These are phyloP conservation scores for Perizoma flavofasciatum DNA, from an alignment of 2,888 invertebrate species.

Conservation along the genomic window DNA sequence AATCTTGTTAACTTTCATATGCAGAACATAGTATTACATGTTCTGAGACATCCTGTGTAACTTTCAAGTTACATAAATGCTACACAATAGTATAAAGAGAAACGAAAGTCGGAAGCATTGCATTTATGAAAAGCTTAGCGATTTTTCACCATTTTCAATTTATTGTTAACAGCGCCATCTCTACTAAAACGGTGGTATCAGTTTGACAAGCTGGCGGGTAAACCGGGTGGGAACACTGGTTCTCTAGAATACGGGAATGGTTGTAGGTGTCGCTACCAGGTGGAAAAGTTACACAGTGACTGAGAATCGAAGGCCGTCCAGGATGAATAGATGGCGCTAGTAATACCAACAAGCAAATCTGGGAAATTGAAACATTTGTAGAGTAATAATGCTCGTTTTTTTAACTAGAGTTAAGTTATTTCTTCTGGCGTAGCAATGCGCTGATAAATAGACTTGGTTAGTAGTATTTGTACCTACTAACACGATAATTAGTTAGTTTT, in stretches of 20 bases:
- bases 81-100: too few relatives aligned
- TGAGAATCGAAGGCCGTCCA: slow-evolving; percentile 27
- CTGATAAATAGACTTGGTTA: too few relatives aligned
- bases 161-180: slow-evolving; percentile 50
- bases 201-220: slow-evolving; percentile 29
- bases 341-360: neutral
- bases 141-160: slow-evolving; percentile 7
- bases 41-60: too few relatives aligned
- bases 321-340: slow-evolving; percentile 51
- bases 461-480: too few relatives aligned
- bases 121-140: neutral
- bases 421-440: too few relatives aligned
- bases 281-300: slow-evolving; percentile 30
- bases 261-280: slow-evolving; percentile 53
- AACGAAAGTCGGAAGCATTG: too few relatives aligned
- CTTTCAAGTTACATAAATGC: too few relatives aligned
- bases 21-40: too few relatives aligned
- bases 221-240: slow-evolving; percentile 25
- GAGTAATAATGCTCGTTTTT: too few relatives aligned
- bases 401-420: too few relatives aligned
- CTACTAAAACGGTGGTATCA: slow-evolving; percentile 24
- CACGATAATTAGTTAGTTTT: too few relatives aligned
- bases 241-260: slow-evolving; percentile 29
- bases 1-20: too few relatives aligned
- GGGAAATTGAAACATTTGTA: neutral